phyloP scores from a whole-genome alignment of 92 coral and sea anemone species.

The Bergia puertoricense region DNA sequence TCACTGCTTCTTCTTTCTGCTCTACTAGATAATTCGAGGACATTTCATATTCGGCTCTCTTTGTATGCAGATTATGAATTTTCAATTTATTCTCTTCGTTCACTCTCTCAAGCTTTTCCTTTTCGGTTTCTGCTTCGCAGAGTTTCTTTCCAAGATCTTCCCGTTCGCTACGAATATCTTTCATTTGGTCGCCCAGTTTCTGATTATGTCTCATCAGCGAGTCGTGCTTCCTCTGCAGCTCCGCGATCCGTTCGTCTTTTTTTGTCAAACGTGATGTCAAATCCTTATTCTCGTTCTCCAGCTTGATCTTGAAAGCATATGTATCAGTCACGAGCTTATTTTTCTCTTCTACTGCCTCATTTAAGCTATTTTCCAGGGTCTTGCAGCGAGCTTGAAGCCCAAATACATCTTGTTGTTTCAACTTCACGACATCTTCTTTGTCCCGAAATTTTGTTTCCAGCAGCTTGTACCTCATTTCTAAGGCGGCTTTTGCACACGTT shows the following conservation, averaged over 20 bases:
- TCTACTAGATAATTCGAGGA: slow-evolving; percentile 32
- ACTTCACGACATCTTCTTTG: slow-evolving; percentile 47
- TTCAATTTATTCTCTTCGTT: slow-evolving; percentile 54
- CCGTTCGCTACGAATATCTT: slow-evolving; percentile 51
- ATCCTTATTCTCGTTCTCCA: slow-evolving; percentile 62
- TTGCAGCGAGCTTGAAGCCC: slow-evolving; percentile 41
- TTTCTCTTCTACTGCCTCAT: slow-evolving; percentile 56
- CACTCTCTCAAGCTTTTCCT: slow-evolving; percentile 57
- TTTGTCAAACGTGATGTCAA: slow-evolving; percentile 56
- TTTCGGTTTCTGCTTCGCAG: slow-evolving; percentile 29
- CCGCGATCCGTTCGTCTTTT: slow-evolving; percentile 58
- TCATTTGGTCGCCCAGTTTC: slow-evolving; percentile 60
- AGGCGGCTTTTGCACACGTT: slow-evolving; percentile 43
- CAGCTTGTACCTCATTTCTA: slow-evolving; percentile 30
- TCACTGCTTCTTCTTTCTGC: slow-evolving; percentile 1
- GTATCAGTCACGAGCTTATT: slow-evolving; percentile 62
- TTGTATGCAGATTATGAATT: slow-evolving; percentile 49
- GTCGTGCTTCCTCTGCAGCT: slow-evolving; percentile 55
- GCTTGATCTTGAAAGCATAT: slow-evolving; percentile 63
- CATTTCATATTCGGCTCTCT: slow-evolving; percentile 38
- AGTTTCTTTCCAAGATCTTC: slow-evolving; percentile 50
- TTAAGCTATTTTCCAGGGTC: slow-evolving; percentile 32
- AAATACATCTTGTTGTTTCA: slow-evolving; percentile 20
- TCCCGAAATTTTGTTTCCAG: slow-evolving; percentile 49
- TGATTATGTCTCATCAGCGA: slow-evolving; percentile 49